Base-by-base conservation (phyloP, 2,888 invertebrate species). In the Hipparchia sbordonii region DNA sequence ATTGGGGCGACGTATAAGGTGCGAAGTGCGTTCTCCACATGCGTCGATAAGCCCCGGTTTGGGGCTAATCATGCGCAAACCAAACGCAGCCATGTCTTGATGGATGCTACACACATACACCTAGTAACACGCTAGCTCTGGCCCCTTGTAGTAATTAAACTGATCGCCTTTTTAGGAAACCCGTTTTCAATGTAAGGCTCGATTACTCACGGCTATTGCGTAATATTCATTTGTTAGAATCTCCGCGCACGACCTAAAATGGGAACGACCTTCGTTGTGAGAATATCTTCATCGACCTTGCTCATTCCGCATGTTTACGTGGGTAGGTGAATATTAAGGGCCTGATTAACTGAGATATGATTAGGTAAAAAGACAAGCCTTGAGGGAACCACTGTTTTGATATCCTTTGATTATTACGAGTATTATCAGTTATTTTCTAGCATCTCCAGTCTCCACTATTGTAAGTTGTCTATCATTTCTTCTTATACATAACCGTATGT, bases 161-260 rank as follows among this genome's bases (percentile, higher is more conserved):
- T 12, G 57, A 67, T 56, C 23, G 45, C 67, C 67, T 6, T 67
- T 67, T 67, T 67, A 46, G 67, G 67, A 56, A 67, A 57, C 45
- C 9, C 13, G 56, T 67, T 46, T 45, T 67, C 65, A 65, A 65
- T 65, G 52, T 65, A 65, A 65, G 67, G 67, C 67, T 56, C 23
- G 67, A 67, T 67, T 57, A 67, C 67, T 67, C 67, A 67, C 45
- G 13, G 54, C 67, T 57, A 67, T 57, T 57, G 67, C 67, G 67
- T 57, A 67, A 67, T 46, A 67, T 67, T 67, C 67, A 46, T 67
- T 57, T 13, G 56, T 46, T 57, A 46, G 67, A 57, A 13, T 57
- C 56, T 46, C 13, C 56, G n/a, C 67, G 66, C 56, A n/a, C 10
- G 12, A 68, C 68, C 68, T 57, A 33, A 68, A 59, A 68, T 46